A percentile compares a stretch with the other conserved stretches of the same genome.
Conservation (phyloP, 2,888 invertebrate genomes). For the Notocelia uddmanniana region DNA sequence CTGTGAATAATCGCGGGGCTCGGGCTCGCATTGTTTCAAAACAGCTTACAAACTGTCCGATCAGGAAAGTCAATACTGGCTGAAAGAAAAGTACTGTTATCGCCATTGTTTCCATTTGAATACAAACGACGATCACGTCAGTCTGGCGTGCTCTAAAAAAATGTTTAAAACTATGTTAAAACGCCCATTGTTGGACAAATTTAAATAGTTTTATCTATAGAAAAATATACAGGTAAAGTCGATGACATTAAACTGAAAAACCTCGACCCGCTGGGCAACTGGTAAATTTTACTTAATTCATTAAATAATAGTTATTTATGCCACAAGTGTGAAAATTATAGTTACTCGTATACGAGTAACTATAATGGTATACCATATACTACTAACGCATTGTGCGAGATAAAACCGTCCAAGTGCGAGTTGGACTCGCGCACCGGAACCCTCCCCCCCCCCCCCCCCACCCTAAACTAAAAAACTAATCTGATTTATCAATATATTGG, state of each 20-base stretch:
- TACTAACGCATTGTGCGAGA: no score
- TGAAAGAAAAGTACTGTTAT: slow-evolving; percentile 55
- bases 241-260: background rate
- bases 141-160: slow-evolving; percentile 1
- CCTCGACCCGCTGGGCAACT: background rate
- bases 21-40: slow-evolving; percentile 65
- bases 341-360: no score
- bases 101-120: slow-evolving; percentile 54
- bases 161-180: background rate
- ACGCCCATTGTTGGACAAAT: background rate
- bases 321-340: no score
- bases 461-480: no score
- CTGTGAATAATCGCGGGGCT: slow-evolving; percentile 58
- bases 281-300: background rate
- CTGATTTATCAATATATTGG: no score
- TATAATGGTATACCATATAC: no score
- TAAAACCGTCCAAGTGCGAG: no score
- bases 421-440: no score
- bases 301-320: no score
- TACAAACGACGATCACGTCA: slow-evolving; percentile 49
- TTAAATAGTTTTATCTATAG: background rate
- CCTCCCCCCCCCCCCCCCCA: no score
- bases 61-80: slow-evolving; percentile 57
- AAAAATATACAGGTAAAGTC: no score
- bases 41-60: slow-evolving; percentile 60